Base-by-base conservation (phyloP, 2,888 invertebrate genomes). In the Drosophila affinis region DNA sequence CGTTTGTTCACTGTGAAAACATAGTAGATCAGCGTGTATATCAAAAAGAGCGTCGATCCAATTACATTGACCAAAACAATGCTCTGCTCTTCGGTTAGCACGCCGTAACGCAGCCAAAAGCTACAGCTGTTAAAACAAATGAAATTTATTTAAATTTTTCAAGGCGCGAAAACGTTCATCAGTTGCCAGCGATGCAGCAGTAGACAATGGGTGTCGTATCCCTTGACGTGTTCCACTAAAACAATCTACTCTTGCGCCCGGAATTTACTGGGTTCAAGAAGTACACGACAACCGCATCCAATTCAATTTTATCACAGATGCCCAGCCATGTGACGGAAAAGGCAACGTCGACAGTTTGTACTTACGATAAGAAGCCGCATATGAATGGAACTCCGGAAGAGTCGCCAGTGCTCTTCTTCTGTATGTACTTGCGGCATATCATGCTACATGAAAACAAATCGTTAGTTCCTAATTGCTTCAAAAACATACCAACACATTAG, bases 101-200 rank as follows among this genome's bases (percentile, higher is more conserved):
- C 92, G 39, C 97, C 97, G 92, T 98, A 98, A 55, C 95, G 93
- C 39, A 97, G 91, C 97, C 97, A 97, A 63, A 97, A 92, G 78
- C 94, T 94, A 86, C 95, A 95, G 75, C 96, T 96, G 93, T 67
- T 27, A 32, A 75, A 77, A 78, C 58, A 74, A 53, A 7, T 49
- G 10, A 45, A 44, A 32, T 24, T 14, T 29, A 18, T 45, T 68
- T 45, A n/a, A 14, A 18, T 29, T 34, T 1, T 17, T 24, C 21
- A 9, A n/a, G 39, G 17, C 4, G 24, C 27, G 18, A 46, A 46
- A 39, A 34, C 6, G 27, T 46, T 46, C 46, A 27, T 12, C 21
- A 7, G 45, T 10, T 68, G 69, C 56, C 68, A 67, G 27, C 68
- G 12, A 57, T 10, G 69, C 67, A 56, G 18, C 34, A 44, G 51